Percentiles rank a stretch among this genome's conserved stretches.
phyloP scores from a whole-genome alignment of 2,888 invertebrate genomes.

The Xylocampa areola region DNA sequence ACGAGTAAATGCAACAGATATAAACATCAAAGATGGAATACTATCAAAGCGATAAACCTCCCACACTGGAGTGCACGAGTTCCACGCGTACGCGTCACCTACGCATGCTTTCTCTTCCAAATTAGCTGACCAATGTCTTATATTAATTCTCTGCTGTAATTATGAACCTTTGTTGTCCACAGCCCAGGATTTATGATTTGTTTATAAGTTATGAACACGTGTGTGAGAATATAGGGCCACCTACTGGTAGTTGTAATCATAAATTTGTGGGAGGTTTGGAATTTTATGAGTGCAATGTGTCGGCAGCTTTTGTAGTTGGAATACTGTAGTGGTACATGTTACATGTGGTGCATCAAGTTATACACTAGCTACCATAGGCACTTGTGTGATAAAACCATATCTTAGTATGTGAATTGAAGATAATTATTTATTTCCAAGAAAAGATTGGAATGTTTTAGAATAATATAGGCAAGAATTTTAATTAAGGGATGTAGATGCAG shows the following conservation, averaged over 20 bases:
- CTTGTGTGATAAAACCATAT: too few relatives aligned
- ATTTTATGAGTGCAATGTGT: slow-evolving; percentile 16
- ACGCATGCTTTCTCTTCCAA: slow-evolving; percentile 64
- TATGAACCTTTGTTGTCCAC: slow-evolving; percentile 53
- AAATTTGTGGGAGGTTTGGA: slow-evolving; percentile 1
- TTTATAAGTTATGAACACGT: slow-evolving; percentile 39
- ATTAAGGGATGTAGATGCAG: too few relatives aligned
- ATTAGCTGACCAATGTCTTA: slow-evolving; percentile 52
- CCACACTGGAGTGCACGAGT: slow-evolving; percentile 34
- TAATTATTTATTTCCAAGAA: too few relatives aligned
- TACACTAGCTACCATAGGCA: too few relatives aligned
- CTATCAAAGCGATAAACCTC: slow-evolving; percentile 38
- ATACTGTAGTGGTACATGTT: too few relatives aligned
- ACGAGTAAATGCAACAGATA: not conserved
- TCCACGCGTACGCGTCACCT: slow-evolving; percentile 42
- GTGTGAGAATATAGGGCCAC: slow-evolving; percentile 28
- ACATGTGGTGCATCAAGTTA: too few relatives aligned
- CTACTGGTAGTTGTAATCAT: slow-evolving; percentile 18
- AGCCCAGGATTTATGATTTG: slow-evolving; percentile 52
- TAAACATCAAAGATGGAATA: slow-evolving; percentile 10
- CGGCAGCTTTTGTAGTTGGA: not conserved
- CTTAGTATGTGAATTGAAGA: too few relatives aligned
- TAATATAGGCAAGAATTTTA: too few relatives aligned
- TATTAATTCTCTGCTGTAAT: slow-evolving; percentile 59
- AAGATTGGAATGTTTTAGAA: too few relatives aligned